Evolutionary conservation across 2,113 vertebrate species (phyloP).

Genomic region (Trichomycterus rosablanca): DNA sequence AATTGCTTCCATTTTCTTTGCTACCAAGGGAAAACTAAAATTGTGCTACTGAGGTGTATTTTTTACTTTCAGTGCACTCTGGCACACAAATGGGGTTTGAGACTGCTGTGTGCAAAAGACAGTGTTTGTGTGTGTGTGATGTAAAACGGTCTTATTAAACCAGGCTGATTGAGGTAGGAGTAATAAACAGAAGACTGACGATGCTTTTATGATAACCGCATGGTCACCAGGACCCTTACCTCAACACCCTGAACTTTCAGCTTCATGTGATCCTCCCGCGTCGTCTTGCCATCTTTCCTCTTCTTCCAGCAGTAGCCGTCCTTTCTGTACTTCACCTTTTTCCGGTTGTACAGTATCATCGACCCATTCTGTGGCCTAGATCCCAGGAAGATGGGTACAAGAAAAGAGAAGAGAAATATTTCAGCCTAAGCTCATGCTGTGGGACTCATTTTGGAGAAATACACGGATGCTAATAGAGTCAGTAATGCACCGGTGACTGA

Average conservation of each 20-base stretch:
- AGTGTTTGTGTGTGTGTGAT: constrained; percentile 3
- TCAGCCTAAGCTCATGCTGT: constrained; percentile 59
- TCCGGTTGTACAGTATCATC: constrained; percentile 99
- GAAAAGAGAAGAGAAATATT: constrained; percentile 33
- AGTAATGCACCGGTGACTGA: constrained; percentile 60
- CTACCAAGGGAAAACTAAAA: constrained; percentile 73
- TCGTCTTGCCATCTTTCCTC: constrained; percentile 98
- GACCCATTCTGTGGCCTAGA: constrained; percentile 98
- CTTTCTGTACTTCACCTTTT: constrained; percentile 99
- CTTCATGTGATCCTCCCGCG: constrained; percentile 99
- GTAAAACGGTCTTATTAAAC: constrained; percentile 14
- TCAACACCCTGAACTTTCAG: constrained; percentile 98
- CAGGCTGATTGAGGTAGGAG: neutral
- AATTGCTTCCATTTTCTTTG: constrained; percentile 72
- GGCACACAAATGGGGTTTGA: constrained; percentile 31
- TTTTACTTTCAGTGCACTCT: constrained; percentile 37
- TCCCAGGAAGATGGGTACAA: constrained; percentile 43
- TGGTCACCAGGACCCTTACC: constrained; percentile 71
- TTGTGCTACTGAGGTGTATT: constrained; percentile 57
- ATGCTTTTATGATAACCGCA: neutral
- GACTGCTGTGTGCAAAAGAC: constrained; percentile 8
- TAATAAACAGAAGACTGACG: neutral
- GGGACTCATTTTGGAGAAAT: constrained; percentile 60
- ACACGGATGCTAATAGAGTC: constrained; percentile 53
- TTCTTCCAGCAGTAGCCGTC: constrained; percentile 99